phyloP scores from a whole-genome alignment of 1,140 invertebrate genomes.

The Drosophila lacteicornis region DNA sequence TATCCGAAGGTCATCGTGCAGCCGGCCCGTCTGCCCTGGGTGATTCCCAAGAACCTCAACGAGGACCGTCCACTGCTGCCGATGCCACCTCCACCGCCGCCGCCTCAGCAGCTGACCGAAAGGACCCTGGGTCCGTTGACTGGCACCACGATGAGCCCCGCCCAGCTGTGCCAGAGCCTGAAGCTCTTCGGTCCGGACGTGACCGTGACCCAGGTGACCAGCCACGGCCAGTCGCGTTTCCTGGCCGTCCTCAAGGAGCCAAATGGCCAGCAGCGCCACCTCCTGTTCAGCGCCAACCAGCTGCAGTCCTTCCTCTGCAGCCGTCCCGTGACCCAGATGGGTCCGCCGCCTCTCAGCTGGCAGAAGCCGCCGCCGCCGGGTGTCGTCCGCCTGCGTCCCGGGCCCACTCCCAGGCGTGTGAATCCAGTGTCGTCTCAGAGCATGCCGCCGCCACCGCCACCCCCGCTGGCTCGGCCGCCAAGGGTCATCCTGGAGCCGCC shows the following conservation, averaged over 20 bases:
- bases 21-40: slow-evolving; percentile 11
- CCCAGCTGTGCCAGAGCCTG: slow-evolving; percentile 2
- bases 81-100: neutral
- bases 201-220: neutral
- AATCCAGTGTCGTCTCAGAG: neutral
- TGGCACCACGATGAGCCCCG: neutral
- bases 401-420: neutral
- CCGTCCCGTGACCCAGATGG: neutral
- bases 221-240: neutral
- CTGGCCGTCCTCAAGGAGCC: slow-evolving; percentile 5
- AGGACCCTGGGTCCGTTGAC: no score
- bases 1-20: slow-evolving; percentile 37
- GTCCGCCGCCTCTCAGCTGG: neutral
- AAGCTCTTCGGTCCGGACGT: slow-evolving; percentile 27
- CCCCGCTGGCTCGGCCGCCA: neutral
- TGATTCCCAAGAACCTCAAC: slow-evolving; percentile 2
- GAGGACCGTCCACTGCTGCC: neutral
- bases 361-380: no score
- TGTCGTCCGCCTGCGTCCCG: neutral
- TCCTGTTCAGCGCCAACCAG: slow-evolving; percentile 1
- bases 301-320: neutral
- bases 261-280: slow-evolving; percentile 1
- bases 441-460: neutral
- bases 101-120: no score
- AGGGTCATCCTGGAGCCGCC: neutral